phyloP scores from a whole-genome alignment of 2,113 vertebrate genomes.

The Scomber japonicus region DNA sequence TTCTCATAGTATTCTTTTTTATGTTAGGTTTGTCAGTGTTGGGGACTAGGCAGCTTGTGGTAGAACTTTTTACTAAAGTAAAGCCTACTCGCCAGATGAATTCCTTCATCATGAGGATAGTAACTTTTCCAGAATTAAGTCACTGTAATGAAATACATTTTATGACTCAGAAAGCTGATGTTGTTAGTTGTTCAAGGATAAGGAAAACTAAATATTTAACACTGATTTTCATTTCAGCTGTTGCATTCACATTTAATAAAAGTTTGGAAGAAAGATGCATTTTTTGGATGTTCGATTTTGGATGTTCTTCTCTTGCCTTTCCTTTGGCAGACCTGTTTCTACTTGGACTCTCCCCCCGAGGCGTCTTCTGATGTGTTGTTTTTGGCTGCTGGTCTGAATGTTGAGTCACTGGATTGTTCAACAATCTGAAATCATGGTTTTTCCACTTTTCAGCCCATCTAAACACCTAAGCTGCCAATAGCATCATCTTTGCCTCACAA shows the following conservation, averaged over 20 bases:
- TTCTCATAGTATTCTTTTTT: constrained; percentile 10
- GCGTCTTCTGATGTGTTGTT: constrained; percentile 1
- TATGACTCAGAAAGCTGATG: background rate
- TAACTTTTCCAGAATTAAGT: constrained; percentile 12
- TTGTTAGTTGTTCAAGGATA: background rate
- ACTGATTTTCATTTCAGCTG: background rate
- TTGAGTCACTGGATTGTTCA: constrained; percentile 24
- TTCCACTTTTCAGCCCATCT: constrained; percentile 23
- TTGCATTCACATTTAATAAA: background rate
- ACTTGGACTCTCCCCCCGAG: background rate
- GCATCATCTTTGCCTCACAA: constrained; percentile 8
- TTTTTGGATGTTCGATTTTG: background rate
- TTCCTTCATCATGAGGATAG: background rate
- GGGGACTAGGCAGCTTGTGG: background rate
- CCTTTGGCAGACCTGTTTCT: background rate
- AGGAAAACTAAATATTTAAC: background rate
- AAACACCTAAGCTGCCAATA: constrained; percentile 12
- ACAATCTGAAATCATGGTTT: constrained; percentile 30
- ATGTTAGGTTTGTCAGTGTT: background rate
- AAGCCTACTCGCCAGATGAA: constrained; percentile 3
- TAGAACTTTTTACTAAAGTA: background rate
- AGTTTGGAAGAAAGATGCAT: background rate
- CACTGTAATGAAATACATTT: background rate
- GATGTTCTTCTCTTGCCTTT: background rate
- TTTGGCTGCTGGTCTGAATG: constrained; percentile 31